phyloP scores from a whole-genome alignment of 2,797 vertebrate species.

The Ataeniobius toweri region DNA sequence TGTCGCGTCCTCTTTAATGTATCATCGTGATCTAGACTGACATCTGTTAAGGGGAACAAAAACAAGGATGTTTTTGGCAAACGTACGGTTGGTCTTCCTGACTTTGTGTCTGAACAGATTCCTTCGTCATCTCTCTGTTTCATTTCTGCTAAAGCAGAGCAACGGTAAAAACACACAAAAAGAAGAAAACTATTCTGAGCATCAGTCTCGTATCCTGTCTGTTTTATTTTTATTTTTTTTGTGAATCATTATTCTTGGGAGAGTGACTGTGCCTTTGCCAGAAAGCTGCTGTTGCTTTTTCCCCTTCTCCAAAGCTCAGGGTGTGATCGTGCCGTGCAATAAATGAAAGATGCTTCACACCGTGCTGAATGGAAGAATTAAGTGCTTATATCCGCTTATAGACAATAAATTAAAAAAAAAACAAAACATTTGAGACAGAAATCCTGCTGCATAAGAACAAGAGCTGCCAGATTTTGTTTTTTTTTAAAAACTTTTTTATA shows the following conservation, averaged over 20 bases:
- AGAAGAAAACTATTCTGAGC: constrained; percentile 15
- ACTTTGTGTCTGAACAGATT: constrained; percentile 48
- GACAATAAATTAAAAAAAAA: constrained; percentile 8
- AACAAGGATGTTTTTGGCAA: constrained; percentile 69
- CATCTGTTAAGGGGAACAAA: constrained; percentile 60
- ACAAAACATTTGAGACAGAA: constrained; percentile 9
- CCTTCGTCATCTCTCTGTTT: constrained; percentile 31
- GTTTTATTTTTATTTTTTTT: background rate
- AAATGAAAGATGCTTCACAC: constrained; percentile 62
- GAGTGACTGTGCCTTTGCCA: constrained; percentile 72
- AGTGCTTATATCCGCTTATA: constrained; percentile 34
- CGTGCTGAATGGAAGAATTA: constrained; percentile 30
- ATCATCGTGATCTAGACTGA: constrained; percentile 52
- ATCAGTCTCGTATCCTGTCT: constrained; percentile 25
- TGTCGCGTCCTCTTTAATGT: constrained; percentile 53
- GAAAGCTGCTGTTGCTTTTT: constrained; percentile 72
- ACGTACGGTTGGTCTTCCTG: constrained; percentile 74
- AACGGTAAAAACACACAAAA: constrained; percentile 55
- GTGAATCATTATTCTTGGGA: constrained; percentile 18
- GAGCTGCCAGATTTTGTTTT: constrained; percentile 14
- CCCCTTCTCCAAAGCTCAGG: constrained; percentile 59
- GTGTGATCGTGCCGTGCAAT: constrained; percentile 72
- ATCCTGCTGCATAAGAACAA: constrained; percentile 20
- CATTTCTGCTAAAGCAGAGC: constrained; percentile 57
- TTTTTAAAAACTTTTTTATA: background rate